Evolutionary conservation across 2,888 invertebrate species (phyloP).

Genomic region (Cryptophagus acutangulus): DNA sequence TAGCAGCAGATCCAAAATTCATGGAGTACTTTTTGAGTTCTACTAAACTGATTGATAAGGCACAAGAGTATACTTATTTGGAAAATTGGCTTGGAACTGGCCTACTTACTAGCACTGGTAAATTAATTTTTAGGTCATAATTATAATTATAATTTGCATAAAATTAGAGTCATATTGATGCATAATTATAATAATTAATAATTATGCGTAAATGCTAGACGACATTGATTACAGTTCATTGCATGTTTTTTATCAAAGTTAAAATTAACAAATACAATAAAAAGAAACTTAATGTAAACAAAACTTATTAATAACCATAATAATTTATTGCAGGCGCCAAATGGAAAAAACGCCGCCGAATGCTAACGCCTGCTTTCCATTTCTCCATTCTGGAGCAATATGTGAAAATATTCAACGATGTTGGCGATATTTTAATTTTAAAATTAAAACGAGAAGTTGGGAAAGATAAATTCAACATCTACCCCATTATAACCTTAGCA

Average conservation of each 20-base stretch:
- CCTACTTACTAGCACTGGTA: slow-evolving; percentile 42
- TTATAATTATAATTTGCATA: too few relatives aligned
- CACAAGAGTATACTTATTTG: slow-evolving; percentile 37
- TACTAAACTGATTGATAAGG: slow-evolving; percentile 36
- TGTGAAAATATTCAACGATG: slow-evolving; percentile 51
- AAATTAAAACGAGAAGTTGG: slow-evolving; percentile 48
- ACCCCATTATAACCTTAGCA: slow-evolving; percentile 24
- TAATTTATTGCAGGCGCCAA: slow-evolving; percentile 21
- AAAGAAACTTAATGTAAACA: too few relatives aligned
- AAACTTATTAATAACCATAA: too few relatives aligned
- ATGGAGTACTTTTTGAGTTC: slow-evolving; percentile 36
- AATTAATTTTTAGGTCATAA: neutral
- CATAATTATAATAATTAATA: too few relatives aligned
- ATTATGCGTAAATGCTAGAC: too few relatives aligned
- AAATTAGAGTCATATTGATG: too few relatives aligned
- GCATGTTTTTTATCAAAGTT: too few relatives aligned
- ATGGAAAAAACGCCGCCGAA: slow-evolving; percentile 19
- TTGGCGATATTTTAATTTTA: slow-evolving; percentile 54
- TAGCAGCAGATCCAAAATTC: slow-evolving; percentile 26
- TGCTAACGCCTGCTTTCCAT: slow-evolving; percentile 24
- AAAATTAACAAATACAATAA: too few relatives aligned
- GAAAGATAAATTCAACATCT: slow-evolving; percentile 40
- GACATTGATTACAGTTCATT: too few relatives aligned
- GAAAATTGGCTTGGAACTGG: slow-evolving; percentile 43
- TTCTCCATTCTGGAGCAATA: slow-evolving; percentile 25